Conservation (phyloP, 1,140 invertebrate genomes). For the Daktulosphaira vitifoliae region DNA sequence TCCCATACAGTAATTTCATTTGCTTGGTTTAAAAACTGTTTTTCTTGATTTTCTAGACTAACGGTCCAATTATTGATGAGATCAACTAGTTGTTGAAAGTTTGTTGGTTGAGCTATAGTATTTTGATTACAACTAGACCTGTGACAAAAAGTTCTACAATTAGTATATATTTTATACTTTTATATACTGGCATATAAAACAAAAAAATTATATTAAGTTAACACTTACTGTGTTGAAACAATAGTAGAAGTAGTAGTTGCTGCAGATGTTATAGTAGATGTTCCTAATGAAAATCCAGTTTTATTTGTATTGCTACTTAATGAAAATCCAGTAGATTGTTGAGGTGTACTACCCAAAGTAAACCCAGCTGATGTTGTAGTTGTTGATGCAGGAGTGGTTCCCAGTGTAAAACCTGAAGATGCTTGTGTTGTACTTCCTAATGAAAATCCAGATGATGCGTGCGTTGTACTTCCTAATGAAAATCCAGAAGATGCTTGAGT, state of each 20-base stretch:
- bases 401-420: conserved; percentile 10
- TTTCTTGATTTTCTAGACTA: conserved; percentile 88
- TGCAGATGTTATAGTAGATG: conserved; percentile 38
- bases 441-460: conserved; percentile 4
- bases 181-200: too few species aligned
- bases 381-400: not conserved
- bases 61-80: conserved; percentile 91
- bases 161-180: too few species aligned
- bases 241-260: conserved; percentile 29
- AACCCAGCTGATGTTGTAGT: conserved; percentile 17
- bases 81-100: conserved; percentile 83
- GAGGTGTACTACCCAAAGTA: not conserved
- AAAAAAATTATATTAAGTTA: conserved; percentile 35
- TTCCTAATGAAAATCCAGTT: conserved; percentile 7
- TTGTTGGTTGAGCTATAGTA: conserved; percentile 50
- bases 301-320: not conserved
- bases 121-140: conserved; percentile 44
- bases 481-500: conserved; percentile 8
- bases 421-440: not conserved
- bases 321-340: conserved; percentile 8
- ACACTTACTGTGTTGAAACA: conserved; percentile 36
- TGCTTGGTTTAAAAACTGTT: conserved; percentile 85
- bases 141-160: too few species aligned
- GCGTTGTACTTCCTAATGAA: not conserved
- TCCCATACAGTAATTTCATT: conserved; percentile 94